Percentiles rank a stretch among this genome's conserved stretches.
These are phyloP conservation scores for Labeo rohita DNA, from an alignment of 2,113 vertebrate species.

Conservation along the genomic window DNA sequence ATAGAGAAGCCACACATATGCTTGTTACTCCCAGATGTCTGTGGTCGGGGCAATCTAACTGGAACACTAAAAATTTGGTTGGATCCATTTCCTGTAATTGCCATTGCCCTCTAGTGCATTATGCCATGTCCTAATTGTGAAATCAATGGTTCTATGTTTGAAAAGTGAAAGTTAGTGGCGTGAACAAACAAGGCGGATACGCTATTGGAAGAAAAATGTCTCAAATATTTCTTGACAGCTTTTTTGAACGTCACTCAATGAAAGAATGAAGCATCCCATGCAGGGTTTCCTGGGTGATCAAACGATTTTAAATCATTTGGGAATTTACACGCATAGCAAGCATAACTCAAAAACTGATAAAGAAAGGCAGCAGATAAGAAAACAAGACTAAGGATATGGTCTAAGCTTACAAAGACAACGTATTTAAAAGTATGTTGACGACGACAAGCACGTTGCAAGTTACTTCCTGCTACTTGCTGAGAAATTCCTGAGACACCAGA, in stretches of 20 bases:
- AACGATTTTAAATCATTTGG: background rate
- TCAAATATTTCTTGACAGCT: background rate
- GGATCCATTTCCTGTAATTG: slow-evolving; percentile 40
- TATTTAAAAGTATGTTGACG: background rate
- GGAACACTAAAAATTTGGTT: slow-evolving; percentile 6
- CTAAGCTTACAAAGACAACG: no score
- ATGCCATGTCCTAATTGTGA: background rate
- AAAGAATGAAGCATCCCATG: background rate
- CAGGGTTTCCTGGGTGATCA: background rate
- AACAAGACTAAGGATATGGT: background rate
- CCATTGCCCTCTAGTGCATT: slow-evolving; percentile 13
- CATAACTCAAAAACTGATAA: background rate
- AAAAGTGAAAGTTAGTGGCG: background rate
- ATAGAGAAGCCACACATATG: background rate
- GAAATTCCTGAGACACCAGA: background rate
- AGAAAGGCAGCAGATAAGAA: background rate
- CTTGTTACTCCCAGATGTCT: slow-evolving; percentile 21
- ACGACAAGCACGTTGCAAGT: background rate
- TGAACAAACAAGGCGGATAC: background rate
- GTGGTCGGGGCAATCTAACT: slow-evolving; percentile 21
- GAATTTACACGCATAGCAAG: background rate
- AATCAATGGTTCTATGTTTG: slow-evolving; percentile 38
- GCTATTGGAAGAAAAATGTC: background rate
- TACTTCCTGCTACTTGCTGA: background rate
- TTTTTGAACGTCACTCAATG: background rate